These are phyloP conservation scores for Ciconia stormi DNA, from an alignment of 2,113 vertebrate genomes.

Conservation along the genomic window DNA sequence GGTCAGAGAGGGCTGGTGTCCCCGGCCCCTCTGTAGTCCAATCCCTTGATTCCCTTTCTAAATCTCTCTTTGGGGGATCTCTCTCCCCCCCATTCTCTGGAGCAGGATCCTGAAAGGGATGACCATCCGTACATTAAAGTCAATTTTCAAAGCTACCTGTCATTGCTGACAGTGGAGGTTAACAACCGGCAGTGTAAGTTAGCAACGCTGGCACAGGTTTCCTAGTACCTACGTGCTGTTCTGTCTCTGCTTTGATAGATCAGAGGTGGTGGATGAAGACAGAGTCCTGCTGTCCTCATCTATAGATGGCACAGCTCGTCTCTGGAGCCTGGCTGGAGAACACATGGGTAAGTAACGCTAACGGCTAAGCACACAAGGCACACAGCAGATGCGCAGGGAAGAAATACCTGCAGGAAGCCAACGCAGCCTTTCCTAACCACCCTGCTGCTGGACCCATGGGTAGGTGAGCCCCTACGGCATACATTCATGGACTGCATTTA, in stretches of 20 bases:
- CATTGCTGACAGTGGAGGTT: background rate
- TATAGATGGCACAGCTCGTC: constrained; percentile 61
- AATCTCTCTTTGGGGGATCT: background rate
- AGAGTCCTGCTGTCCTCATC: constrained; percentile 75
- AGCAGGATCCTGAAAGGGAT: background rate
- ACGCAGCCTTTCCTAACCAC: background rate
- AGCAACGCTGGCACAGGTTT: background rate
- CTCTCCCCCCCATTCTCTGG: background rate
- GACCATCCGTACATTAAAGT: accelerated
- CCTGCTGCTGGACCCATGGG: background rate
- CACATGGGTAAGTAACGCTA: constrained; percentile 55
- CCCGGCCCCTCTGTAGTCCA: background rate
- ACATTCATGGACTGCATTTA: background rate
- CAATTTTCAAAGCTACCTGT: background rate
- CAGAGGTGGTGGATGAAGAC: constrained; percentile 75
- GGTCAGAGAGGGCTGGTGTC: background rate
- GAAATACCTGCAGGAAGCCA: background rate
- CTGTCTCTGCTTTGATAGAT: constrained; percentile 28
- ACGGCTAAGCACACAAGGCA: background rate
- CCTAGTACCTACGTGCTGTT: background rate
- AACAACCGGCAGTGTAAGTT: background rate
- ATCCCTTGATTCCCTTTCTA: background rate
- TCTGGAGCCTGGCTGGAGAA: constrained; percentile 71
- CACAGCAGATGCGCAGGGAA: background rate
- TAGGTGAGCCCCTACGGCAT: accelerated